These are phyloP conservation scores for Brenthis hecate DNA, from an alignment of 2,888 invertebrate genomes.

Conservation along the genomic window DNA sequence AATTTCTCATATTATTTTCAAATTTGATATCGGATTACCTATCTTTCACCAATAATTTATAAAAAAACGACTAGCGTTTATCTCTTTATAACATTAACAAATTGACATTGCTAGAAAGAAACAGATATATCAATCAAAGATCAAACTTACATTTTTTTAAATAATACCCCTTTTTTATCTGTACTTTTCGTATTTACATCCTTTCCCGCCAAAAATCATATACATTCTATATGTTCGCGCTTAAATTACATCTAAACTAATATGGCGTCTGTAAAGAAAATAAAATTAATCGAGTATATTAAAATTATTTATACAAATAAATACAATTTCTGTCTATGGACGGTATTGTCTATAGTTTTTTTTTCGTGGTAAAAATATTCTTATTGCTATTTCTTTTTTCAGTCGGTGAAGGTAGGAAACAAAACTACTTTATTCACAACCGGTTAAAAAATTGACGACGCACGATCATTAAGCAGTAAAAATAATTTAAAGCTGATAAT, in stretches of 20 bases:
- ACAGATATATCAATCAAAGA: constrained; percentile 7
- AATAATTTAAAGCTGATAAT: constrained; percentile 29
- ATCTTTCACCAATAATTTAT: constrained; percentile 11
- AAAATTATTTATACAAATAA: constrained; percentile 65
- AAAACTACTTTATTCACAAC: constrained; percentile 59
- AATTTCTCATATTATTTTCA: too few species aligned
- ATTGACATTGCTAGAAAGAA: constrained; percentile 22
- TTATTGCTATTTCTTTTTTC: constrained; percentile 65
- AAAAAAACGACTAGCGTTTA: constrained; percentile 15
- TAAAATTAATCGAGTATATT: constrained; percentile 63
- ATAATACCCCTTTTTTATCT: constrained; percentile 13
- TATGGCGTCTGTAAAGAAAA: constrained; percentile 68
- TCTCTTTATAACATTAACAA: constrained; percentile 5
- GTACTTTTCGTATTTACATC: constrained; percentile 11
- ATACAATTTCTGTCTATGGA: constrained; percentile 73
- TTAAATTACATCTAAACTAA: constrained; percentile 55
- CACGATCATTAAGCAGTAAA: constrained; percentile 39
- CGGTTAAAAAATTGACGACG: constrained; percentile 61
- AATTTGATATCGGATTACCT: too few species aligned
- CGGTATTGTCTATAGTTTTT: constrained; percentile 68
- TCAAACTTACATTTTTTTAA: too few species aligned
- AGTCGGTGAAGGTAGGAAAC: constrained; percentile 52
- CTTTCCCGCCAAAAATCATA: constrained; percentile 11
- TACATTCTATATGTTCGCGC: constrained; percentile 39
- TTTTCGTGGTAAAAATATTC: constrained; percentile 68